phyloP scores from a whole-genome alignment of 2,113 vertebrate species.

The Scopus umbretta region DNA sequence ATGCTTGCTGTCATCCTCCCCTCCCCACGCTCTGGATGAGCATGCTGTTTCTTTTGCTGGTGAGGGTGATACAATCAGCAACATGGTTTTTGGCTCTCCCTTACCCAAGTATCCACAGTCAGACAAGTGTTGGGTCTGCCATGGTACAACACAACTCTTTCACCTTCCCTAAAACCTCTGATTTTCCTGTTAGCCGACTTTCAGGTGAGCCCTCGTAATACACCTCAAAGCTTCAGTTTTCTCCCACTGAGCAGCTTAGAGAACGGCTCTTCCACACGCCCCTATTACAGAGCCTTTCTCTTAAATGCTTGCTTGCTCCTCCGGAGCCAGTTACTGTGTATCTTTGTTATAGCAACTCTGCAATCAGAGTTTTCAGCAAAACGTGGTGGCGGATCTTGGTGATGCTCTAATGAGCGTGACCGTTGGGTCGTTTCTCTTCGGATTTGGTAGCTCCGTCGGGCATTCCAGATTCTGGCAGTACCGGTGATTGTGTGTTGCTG shows the following conservation, averaged over 20 bases:
- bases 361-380: background rate
- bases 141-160: background rate
- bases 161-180: background rate
- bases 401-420: background rate
- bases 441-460: background rate
- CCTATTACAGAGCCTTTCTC: background rate
- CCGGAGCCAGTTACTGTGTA: background rate
- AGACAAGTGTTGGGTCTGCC: background rate
- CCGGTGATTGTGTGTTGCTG: accelerated
- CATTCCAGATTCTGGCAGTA: background rate
- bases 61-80: background rate
- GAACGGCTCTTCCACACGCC: accelerated
- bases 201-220: background rate
- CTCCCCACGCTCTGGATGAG: background rate
- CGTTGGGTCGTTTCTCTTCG: background rate
- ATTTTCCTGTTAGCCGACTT: background rate
- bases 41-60: background rate
- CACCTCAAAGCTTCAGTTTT: accelerated
- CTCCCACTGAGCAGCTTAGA: background rate
- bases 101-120: background rate
- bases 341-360: background rate
- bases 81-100: accelerated
- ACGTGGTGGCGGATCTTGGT: accelerated
- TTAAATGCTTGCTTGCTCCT: background rate
- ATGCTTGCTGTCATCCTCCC: background rate